Evolutionary conservation across 2,888 invertebrate species (phyloP), one percentile per base, ranked within the genome.

Genomic region (Heliconius sara): DNA sequence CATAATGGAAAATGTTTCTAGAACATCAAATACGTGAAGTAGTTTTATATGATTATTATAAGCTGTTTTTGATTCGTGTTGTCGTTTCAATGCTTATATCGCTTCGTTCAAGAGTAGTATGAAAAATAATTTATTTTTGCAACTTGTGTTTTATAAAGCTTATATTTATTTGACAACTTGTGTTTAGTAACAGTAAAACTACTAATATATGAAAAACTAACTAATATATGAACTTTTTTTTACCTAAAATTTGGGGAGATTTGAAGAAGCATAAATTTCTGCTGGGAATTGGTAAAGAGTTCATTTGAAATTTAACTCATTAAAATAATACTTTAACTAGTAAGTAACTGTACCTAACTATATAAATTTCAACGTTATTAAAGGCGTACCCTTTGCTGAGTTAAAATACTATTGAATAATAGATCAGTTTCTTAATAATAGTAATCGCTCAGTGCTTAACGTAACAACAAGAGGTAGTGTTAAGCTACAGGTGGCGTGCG

Each of bases 401-500:
- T 30, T 65, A 16, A 65, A 65, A 19, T 16, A 30, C 16, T 65
- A n/a, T 65, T 65, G 6, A 34, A 60, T n/a, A 34, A 13, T n/a
- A n/a, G 25, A 34, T 34, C 7, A 9, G 3, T 73, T 52, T n/a
- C 16, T 60, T 73, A 60, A 71, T 52, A 71, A 25, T 39, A 60
- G 60, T 30, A 34, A 73, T 73, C 19, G 73, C 60, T 73, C 57
- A 60, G 60, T 57, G 39, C 60, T 52, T 9, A 60, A 57, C 72
- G 66, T 70, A 71, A 52, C 63, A 76, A 75, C 76, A 74, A 81
- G 78, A 76, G 74, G 68, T 76, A 52, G 80, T 79, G 77, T 79
- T 78, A 57, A 82, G 84, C 90, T 89, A 92, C 93, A 92, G 93
- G 93, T 91, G 88, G 87, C 85, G 83, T 79, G 82, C 83, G 84